Conservation (phyloP, 2,888 invertebrate species). For the Maniola hyperantus region DNA sequence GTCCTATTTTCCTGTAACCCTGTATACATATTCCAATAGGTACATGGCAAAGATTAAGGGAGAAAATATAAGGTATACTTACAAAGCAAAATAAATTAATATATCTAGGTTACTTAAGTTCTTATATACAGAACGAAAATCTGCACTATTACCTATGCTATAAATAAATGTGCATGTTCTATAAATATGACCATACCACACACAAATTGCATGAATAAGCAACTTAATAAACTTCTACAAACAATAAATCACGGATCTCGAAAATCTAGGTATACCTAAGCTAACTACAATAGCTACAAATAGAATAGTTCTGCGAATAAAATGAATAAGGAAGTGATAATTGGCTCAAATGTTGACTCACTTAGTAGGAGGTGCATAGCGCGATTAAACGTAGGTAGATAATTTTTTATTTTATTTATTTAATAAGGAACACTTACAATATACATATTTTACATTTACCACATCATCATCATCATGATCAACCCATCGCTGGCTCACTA, state of each 20-base stretch:
- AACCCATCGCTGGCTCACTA: too few species aligned
- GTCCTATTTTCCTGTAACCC: background rate
- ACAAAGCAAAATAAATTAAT: too few species aligned
- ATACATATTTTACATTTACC: too few species aligned
- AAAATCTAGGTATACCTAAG: background rate
- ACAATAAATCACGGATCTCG: slow-evolving; percentile 21
- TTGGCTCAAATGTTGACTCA: slow-evolving; percentile 22
- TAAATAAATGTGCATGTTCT: too few species aligned
- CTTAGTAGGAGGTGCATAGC: slow-evolving; percentile 5
- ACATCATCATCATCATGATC: too few species aligned
- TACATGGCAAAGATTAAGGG: background rate
- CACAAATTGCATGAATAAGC: slow-evolving; percentile 3
- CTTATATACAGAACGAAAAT: too few species aligned
- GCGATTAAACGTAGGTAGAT: background rate
- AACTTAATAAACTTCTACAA: slow-evolving; percentile 17
- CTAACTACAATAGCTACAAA: slow-evolving; percentile 8
- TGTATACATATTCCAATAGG: too few species aligned
- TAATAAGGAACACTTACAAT: too few species aligned
- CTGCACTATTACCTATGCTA: too few species aligned
- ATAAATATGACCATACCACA: background rate
- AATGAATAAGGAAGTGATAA: slow-evolving; percentile 28
- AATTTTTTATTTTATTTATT: too few species aligned
- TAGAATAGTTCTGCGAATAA: slow-evolving; percentile 22
- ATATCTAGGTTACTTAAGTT: too few species aligned
- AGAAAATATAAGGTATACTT: too few species aligned